phyloP scores from a whole-genome alignment of 2,888 invertebrate species.

The Amblyteles armatorius region DNA sequence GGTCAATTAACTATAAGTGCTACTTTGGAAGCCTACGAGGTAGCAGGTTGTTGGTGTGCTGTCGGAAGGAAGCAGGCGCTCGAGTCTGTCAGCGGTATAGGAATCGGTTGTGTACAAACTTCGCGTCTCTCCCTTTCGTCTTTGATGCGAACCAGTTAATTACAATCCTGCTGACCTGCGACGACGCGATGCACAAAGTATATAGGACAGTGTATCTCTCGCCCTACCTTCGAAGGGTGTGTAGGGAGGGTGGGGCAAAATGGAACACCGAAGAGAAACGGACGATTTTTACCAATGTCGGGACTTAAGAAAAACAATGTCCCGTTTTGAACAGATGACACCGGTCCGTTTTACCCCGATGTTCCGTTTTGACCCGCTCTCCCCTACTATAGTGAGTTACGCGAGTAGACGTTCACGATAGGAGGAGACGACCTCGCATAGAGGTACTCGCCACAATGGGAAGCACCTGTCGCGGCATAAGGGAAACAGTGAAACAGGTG shows the following conservation, averaged over 20 bases:
- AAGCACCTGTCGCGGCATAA: conserved; percentile 82
- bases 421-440: conserved; percentile 53
- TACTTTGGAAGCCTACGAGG: conserved; percentile 7
- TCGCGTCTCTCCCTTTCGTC: conserved; percentile 25
- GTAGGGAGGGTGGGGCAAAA: neutral
- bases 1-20: conserved; percentile 57
- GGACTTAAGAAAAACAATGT: neutral
- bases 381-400: conserved; percentile 11
- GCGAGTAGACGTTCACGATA: conserved; percentile 39
- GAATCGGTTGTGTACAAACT: conserved; percentile 42
- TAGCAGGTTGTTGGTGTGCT: conserved; percentile 57
- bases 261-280: neutral
- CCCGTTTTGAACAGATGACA: neutral
- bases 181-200: neutral
- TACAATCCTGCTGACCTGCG: conserved; percentile 36
- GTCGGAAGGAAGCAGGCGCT: conserved; percentile 18
- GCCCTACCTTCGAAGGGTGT: neutral
- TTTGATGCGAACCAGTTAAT: conserved; percentile 55
- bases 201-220: neutral
- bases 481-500: conserved; percentile 83
- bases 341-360: neutral
- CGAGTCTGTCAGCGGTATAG: neutral
- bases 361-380: neutral
- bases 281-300: neutral
- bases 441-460: conserved; percentile 58